Base-by-base conservation (phyloP, 2,888 invertebrate genomes). In the Cosmorhoe ocellata region DNA sequence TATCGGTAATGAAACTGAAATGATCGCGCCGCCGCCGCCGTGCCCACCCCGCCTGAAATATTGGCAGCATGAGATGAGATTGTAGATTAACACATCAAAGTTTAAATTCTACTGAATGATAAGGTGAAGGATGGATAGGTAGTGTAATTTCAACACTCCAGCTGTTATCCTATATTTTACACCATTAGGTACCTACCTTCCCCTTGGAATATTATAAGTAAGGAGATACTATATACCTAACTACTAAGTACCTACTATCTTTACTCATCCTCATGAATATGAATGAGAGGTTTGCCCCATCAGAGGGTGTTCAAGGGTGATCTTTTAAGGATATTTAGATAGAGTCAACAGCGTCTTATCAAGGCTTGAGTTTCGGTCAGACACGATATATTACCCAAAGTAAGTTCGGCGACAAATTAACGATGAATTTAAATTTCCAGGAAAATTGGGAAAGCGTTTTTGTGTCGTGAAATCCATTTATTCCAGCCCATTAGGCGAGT, bases 311-410 rank as follows among this genome's bases (percentile, higher is more conserved):
- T 31, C 31, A 41, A 41, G n/a, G 22, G 31, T 40, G 30, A 40
- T 22, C 63, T 59, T 60, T 63, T 64, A 59, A 61, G 58, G 58
- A 61, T 64, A 63, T 66, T 58, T 54, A 53, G 68, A 75, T 72
- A 68, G 67, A 66, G 66, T 64, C 64, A 66, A 67, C 65, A 57
- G 56, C 56, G 51, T 49, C 61, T 56, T 59, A 56, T 59, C 59
- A 58, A 64, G 64, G 62, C 56, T 63, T 65, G 3, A 8, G 11
- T 13, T 24, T 39, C 12, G 46, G 39, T 61, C 51, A 58, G 63
- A 63, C 51, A 56, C 63, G 59, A 72, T 71, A 68, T 69, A 71
- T 71, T 68, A 66, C 63, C 50, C 50, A 66, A 71, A 66, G 68
- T 60, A 58, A 58, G 59, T 53, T 54, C 59, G 47, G 43, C 22